Percentiles rank a stretch among this genome's conserved stretches.
phyloP scores from a whole-genome alignment of 1,140 invertebrate species.

The Augochlora pura region DNA sequence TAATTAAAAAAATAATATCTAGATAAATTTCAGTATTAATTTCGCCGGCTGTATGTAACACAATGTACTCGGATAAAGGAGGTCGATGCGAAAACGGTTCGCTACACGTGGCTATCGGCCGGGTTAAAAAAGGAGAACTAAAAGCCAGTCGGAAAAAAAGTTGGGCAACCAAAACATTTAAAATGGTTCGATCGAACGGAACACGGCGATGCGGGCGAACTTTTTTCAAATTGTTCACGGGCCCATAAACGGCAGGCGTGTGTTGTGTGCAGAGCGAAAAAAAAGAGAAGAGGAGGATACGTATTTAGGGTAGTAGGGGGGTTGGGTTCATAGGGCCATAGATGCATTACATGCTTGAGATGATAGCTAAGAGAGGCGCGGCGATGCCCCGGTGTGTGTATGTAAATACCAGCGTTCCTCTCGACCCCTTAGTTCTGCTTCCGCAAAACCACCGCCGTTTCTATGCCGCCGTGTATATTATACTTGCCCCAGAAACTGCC shows the following conservation, averaged over 20 bases:
- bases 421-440: conserved; percentile 44
- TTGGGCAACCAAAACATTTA: conserved; percentile 54
- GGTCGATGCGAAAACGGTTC: neutral
- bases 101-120: neutral
- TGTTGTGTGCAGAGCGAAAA: neutral
- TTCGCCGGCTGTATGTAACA: too few relatives aligned
- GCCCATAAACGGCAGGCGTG: conserved; percentile 45
- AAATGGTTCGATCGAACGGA: conserved; percentile 36
- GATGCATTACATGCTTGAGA: conserved; percentile 66
- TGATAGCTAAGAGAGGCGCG: conserved; percentile 57
- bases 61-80: neutral
- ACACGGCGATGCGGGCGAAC: conserved; percentile 21
- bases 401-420: conserved; percentile 10
- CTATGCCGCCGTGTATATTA: conserved; percentile 37
- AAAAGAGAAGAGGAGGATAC: conserved; percentile 20
- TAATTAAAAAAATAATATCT: too few relatives aligned
- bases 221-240: conserved; percentile 52
- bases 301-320: conserved; percentile 22
- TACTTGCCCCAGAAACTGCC: conserved; percentile 1
- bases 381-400: too few relatives aligned
- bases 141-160: neutral
- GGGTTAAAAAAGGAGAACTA: neutral
- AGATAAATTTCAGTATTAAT: neutral
- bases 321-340: conserved; percentile 38
- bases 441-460: conserved; percentile 48